phyloP scores from a whole-genome alignment of 2,113 vertebrate genomes.

The Connochaetes taurinus region DNA sequence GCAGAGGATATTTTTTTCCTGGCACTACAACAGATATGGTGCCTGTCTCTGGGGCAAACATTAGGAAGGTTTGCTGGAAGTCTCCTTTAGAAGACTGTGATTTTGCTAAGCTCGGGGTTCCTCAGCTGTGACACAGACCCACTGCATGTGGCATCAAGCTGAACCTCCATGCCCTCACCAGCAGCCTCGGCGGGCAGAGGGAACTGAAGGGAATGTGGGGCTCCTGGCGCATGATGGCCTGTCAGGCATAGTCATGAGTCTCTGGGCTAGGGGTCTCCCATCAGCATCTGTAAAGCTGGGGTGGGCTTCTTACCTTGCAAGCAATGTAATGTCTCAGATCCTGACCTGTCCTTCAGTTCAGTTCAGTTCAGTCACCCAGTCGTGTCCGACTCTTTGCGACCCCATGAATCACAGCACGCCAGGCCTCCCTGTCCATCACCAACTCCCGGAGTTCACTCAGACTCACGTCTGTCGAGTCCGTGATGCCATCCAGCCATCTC shows the following conservation, averaged over 20 bases:
- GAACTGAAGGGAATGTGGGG: not conserved
- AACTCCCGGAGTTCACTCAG: too few relatives aligned
- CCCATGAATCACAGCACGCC: too few relatives aligned
- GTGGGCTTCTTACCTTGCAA: not conserved
- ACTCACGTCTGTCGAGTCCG: too few relatives aligned
- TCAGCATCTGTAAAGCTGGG: not conserved
- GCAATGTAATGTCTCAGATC: not conserved
- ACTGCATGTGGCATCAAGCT: too few relatives aligned
- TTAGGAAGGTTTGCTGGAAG: not conserved
- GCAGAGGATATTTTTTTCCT: not conserved
- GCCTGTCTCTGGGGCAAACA: not conserved
- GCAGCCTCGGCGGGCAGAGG: not conserved
- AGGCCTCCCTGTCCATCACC: too few relatives aligned
- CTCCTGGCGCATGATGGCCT: not conserved
- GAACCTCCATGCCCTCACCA: not conserved
- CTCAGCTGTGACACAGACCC: not conserved
- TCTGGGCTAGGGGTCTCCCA: not conserved
- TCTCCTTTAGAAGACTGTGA: not conserved
- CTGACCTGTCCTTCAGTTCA: not conserved
- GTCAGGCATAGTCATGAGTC: not conserved
- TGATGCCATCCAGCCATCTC: too few relatives aligned
- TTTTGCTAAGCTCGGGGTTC: not conserved
- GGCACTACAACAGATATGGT: not conserved
- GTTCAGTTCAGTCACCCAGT: too few relatives aligned
- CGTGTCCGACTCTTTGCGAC: too few relatives aligned